A percentile compares a stretch with the other conserved stretches of the same genome.
Conservation (phyloP, 2,797 vertebrate genomes). For the Liparis tanakae region DNA sequence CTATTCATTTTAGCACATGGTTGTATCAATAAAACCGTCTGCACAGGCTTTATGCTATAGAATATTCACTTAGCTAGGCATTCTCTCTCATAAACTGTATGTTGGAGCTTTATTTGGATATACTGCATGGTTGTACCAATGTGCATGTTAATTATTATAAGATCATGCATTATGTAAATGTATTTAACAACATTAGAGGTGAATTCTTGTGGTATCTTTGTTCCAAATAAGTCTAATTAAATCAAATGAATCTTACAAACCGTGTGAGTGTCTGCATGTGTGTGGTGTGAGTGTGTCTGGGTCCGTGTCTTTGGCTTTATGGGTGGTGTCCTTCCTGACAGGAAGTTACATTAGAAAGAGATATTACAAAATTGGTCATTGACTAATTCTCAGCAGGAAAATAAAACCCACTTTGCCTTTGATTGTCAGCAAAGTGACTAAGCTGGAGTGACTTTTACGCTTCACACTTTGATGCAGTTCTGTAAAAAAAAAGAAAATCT, state of each 20-base stretch:
- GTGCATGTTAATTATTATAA: neutral
- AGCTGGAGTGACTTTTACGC: neutral
- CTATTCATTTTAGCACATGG: neutral
- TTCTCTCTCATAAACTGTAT: constrained; percentile 1
- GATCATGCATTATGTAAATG: neutral
- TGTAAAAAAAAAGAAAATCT: neutral
- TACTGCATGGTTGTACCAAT: neutral
- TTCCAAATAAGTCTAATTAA: neutral
- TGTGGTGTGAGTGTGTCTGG: neutral
- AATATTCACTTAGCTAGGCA: neutral
- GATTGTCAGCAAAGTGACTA: neutral
- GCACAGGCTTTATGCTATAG: neutral
- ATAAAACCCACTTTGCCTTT: neutral
- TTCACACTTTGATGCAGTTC: neutral
- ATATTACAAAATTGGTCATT: constrained; percentile 55
- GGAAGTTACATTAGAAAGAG: constrained; percentile 43
- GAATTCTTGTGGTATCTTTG: neutral
- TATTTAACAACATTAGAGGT: neutral
- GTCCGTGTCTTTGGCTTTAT: neutral
- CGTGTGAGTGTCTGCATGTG: neutral
- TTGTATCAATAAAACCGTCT: neutral
- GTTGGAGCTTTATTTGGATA: constrained; percentile 3
- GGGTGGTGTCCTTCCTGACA: constrained; percentile 42
- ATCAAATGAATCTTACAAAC: neutral
- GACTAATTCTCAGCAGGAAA: constrained; percentile 24